These are phyloP conservation scores for Hippocampus mohnikei DNA, from an alignment of 2,113 vertebrate genomes.

Conservation along the genomic window DNA sequence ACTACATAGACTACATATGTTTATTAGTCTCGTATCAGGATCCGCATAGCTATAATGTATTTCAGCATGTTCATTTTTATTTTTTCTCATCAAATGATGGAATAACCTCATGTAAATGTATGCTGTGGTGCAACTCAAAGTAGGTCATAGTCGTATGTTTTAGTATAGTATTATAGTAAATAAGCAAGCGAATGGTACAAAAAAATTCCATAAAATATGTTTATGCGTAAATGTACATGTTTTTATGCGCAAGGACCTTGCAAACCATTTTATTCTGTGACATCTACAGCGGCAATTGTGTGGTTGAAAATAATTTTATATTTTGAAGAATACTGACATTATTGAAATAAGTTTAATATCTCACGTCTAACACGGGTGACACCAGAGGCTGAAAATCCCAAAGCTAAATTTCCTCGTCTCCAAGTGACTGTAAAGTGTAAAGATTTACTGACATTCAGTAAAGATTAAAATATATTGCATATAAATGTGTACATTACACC, in stretches of 20 bases:
- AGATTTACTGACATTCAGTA: conserved; percentile 1
- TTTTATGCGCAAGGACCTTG: background rate
- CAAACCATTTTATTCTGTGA: background rate
- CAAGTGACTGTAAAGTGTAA: background rate
- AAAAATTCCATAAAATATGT: background rate
- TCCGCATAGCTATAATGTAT: conserved; percentile 13
- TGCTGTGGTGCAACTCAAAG: conserved; percentile 48
- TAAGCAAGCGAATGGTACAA: conserved; percentile 17
- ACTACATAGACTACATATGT: conserved; percentile 24
- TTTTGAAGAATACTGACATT: background rate
- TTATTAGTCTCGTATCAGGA: conserved; percentile 38
- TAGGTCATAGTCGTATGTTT: conserved; percentile 9
- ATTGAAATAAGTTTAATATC: background rate
- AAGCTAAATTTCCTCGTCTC: background rate
- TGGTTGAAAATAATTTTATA: background rate
- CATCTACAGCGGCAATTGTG: background rate
- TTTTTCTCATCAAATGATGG: conserved; percentile 31
- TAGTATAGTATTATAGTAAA: conserved; percentile 22
- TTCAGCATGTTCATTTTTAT: conserved; percentile 34
- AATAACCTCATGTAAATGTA: conserved; percentile 48
- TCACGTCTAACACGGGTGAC: background rate
- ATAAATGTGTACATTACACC: conserved; percentile 1
- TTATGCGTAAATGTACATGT: background rate
- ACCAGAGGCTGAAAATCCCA: background rate
- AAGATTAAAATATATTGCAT: background rate